Evolutionary conservation across 2,113 vertebrate genomes (phyloP).

Genomic region (Mirza zaza): DNA sequence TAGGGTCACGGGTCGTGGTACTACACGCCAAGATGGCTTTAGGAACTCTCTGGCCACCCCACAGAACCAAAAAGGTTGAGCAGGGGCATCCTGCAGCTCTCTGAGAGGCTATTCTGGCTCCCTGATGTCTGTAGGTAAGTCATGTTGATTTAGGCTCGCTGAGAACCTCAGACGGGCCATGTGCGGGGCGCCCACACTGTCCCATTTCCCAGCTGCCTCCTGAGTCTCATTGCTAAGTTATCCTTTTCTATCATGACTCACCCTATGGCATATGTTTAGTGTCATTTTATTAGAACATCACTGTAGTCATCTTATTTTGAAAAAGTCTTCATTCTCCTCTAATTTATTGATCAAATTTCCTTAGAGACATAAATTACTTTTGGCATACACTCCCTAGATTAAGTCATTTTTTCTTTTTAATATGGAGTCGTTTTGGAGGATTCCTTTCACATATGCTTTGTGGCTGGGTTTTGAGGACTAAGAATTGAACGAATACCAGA

Average conservation of each 20-base stretch:
- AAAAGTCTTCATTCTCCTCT: not conserved
- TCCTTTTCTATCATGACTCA: not conserved
- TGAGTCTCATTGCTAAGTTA: not conserved
- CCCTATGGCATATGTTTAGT: not conserved
- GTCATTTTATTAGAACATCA: not conserved
- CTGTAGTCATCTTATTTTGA: not conserved
- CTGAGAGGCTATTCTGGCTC: not conserved
- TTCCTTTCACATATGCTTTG: not conserved
- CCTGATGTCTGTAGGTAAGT: not conserved
- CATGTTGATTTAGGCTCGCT: not conserved
- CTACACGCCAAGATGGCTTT: not conserved
- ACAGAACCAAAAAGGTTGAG: not conserved
- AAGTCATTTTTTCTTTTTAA: not conserved
- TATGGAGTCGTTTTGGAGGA: not conserved
- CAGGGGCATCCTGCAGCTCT: not conserved
- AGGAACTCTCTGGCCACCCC: not conserved
- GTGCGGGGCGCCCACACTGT: not conserved
- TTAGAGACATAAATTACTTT: constrained; percentile 33
- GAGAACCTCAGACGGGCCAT: not conserved
- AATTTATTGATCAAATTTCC: constrained; percentile 12
- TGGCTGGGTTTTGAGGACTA: not conserved
- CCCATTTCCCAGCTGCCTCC: not conserved
- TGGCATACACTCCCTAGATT: not conserved
- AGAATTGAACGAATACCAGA: not conserved
- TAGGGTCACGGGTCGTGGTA: not conserved